phyloP scores from a whole-genome alignment of 1,140 invertebrate genomes.

The Scaptomyza pallida region DNA sequence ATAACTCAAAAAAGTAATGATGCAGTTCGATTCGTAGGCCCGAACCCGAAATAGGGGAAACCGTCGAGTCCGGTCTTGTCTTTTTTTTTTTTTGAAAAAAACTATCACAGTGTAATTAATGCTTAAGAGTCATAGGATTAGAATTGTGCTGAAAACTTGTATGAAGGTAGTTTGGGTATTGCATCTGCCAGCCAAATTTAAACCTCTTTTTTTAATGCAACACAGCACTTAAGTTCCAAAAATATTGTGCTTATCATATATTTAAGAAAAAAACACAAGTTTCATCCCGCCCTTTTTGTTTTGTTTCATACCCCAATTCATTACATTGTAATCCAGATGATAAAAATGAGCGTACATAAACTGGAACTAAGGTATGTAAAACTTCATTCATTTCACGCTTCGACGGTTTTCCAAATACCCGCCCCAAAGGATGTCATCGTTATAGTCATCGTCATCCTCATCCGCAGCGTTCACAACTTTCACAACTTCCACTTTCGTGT shows the following conservation, averaged over 20 bases:
- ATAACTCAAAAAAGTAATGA: too few species aligned
- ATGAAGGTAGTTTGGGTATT: too few species aligned
- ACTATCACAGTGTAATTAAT: too few species aligned
- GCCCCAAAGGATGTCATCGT: slow-evolving; percentile 21
- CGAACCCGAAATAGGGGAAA: too few species aligned
- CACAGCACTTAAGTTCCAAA: neutral
- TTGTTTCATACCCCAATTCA: neutral
- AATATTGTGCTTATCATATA: neutral
- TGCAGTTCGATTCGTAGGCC: too few species aligned
- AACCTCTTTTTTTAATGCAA: neutral
- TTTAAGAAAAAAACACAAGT: neutral
- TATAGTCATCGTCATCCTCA: slow-evolving; percentile 5
- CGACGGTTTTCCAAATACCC: slow-evolving; percentile 49
- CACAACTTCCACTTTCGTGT: neutral
- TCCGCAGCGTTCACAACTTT: neutral
- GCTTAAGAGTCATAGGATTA: too few species aligned
- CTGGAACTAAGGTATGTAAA: slow-evolving; percentile 48
- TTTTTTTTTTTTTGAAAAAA: too few species aligned
- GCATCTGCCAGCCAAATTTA: too few species aligned
- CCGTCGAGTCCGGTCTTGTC: too few species aligned
- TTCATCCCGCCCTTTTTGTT: slow-evolving; percentile 1
- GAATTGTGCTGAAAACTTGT: too few species aligned
- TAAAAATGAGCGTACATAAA: slow-evolving; percentile 37
- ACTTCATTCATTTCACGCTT: slow-evolving; percentile 74
- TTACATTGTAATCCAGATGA: slow-evolving; percentile 1